Evolutionary conservation across 2,797 vertebrate genomes (phyloP), one percentile per base, ranked within the genome.

Genomic region (Typhlichthys subterraneus): DNA sequence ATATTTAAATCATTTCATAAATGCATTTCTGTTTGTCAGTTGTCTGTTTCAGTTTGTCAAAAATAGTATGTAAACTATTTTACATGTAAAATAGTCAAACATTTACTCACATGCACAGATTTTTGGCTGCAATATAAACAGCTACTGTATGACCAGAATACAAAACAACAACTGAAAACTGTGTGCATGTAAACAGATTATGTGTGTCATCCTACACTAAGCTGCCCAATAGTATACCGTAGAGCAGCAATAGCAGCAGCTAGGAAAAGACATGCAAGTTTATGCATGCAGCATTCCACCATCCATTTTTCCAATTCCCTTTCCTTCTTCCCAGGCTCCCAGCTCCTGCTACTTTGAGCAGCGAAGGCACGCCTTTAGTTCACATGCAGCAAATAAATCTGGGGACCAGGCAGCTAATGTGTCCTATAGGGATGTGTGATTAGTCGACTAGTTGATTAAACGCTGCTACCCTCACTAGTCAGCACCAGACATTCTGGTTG

Each of bases 281-380:
- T 45, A 57, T 45, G 55, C 63, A 49, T 45, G 63, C 14, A 57
- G 29, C 63, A 65, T 57, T 57, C 63, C 62, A n/a, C 12, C 46
- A 31, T 46, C 42, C 45, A n/a, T 58, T 45, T 45, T 38, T 31
- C 8, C 47, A 46, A 47, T 11, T 9, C 17, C 48, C 5, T 4
- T 47, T 52, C 11, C 9, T 47, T 38, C 12, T 5, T 19, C 1
- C 42, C 50, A 9, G 49, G 46, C 19, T 15, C 10, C 33, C 33
- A 38, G 5, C 33, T 38, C 33, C 33, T 38, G 33, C 33, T 38
- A 38, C 33, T 9, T 38, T 38, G 8, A 6, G 33, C 33, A 38
- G 33, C 5, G 33, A 38, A 6, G 33, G 33, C 33, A 38, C 4
- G 31, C 61, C 4, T 12, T 12, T 33, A 38, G 14, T 9, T n/a